Evolutionary conservation across 2,797 vertebrate genomes (phyloP), one percentile per base, ranked within the genome.

Genomic region (Karalla daura): DNA sequence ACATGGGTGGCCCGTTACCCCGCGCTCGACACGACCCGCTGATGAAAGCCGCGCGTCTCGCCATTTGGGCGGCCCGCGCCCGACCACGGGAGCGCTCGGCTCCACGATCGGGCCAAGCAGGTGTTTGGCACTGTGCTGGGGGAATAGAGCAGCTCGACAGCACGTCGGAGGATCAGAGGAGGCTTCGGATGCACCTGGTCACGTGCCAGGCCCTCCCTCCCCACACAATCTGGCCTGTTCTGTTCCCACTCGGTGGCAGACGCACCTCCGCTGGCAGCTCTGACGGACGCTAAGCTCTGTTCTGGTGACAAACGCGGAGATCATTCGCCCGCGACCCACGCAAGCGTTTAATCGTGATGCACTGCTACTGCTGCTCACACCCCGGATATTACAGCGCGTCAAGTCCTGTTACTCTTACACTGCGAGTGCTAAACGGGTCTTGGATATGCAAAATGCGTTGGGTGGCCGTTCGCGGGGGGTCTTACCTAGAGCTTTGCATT

Each of bases 151-250:
- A 69, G 75, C 84, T 81, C 88, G 73, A 62, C 82, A 72, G 78
- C 86, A 85, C 85, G 79, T 86, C 86, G 88, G 85, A 74, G 82
- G 89, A 91, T 89, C 86, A 89, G 84, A 89, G 70, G 66, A 84
- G 85, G 88, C 82, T 89, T 85, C 80, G 75, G 83, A 90, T 86
- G 79, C 77, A 76, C 80, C 88, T 89, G 88, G 85, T 88, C 88
- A 85, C 69, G 58, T 90, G 89, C 86, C 88, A 86, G 63, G 77
- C 83, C 80, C 81, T 81, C 85, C 79, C 79, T 75, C 78, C 77
- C 74, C 82, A 79, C 86, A 84, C 91, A 93, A 93, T 93, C 92
- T 94, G 93, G 89, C 86, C 86, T 79, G 83, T 87, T 92, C 88
- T 87, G 83, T 91, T 83, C 86, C 81, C 80, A 76, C 85, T 85